Conservation (phyloP, 2,797 vertebrate genomes). For the Spinus pinus region DNA sequence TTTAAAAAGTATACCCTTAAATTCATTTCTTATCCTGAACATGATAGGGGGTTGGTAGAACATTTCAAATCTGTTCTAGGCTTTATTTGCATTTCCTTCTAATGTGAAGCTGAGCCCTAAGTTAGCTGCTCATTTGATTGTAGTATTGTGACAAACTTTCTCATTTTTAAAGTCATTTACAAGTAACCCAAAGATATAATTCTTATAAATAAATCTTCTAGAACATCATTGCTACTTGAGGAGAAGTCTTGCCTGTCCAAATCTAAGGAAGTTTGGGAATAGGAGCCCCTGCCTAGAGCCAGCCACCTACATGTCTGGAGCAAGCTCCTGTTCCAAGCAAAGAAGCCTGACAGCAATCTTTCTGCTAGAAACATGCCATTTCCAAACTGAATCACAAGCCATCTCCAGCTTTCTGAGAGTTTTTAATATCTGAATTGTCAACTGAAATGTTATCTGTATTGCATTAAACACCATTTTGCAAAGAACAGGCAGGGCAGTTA, state of each 20-base stretch:
- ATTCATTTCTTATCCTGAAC: not conserved
- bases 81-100: not conserved
- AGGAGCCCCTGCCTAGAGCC: not conserved
- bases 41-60: not conserved
- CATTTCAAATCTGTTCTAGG: not conserved
- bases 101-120: not conserved
- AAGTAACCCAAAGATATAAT: not conserved
- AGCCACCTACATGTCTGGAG: not conserved
- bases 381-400: not conserved
- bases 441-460: not conserved
- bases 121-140: not conserved
- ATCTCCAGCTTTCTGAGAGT: not conserved
- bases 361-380: not conserved
- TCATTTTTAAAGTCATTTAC: not conserved
- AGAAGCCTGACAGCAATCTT: not conserved
- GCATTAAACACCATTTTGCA: not conserved
- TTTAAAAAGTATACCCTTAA: not conserved
- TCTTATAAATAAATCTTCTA: not conserved
- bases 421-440: not conserved
- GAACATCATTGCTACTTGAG: not conserved
- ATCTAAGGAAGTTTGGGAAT: rapidly evolving
- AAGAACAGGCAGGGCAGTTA: not conserved
- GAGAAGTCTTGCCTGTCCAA: not conserved
- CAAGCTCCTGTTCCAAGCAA: not conserved
- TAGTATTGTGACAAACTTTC: not conserved